Base-by-base conservation (phyloP, 2,113 vertebrate species). In the Synchiropus splendidus region DNA sequence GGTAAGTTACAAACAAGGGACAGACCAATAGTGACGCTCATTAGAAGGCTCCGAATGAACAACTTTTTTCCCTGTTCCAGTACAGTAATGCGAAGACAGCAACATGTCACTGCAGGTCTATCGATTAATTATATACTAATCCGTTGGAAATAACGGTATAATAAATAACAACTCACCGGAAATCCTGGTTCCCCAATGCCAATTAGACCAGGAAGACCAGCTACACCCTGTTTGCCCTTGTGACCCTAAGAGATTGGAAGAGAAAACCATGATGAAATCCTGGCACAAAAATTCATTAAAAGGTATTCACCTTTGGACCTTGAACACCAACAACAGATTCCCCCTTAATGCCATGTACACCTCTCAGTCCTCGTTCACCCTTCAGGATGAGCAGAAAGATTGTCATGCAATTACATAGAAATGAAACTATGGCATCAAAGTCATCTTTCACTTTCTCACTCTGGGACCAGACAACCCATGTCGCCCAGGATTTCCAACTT, bases 401-500 rank as follows among this genome's bases (percentile, higher is more conserved):
- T n/a, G n/a, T n/a, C 15, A 42, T 1, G 48, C 9, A 39, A 4
- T 18, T 10, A 38, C 1, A 39, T 14, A 39, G 12, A 16, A 1
- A 30, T 6, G 10, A 15, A 13, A 16, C 38, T 36, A n/a, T n/a
- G n/a, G n/a, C n/a, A n/a, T 3, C 30, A 16, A 5, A 2, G 5
- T 17, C 9, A 38, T 15, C 40, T 9, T 1, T 10, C 39, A 13
- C 6, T 2, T 49, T 48, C 39, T 83, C 88, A 94, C 91, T 83
- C 92, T 92, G 43, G 74, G 70, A 62, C 89, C 90, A 60, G 80
- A 44, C 54, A 74, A 65, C n/a, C 92, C 90, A 43, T 86, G 87
- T 0, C 51, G 74, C 6, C 91, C 91, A 45, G 68, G 74, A 10
- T 89, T 86, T 15, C 91, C 90, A 38, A 79, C 66, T 39, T 40